phyloP scores from a whole-genome alignment of 2,113 vertebrate species.

The Haplochromis vanheusdeni region DNA sequence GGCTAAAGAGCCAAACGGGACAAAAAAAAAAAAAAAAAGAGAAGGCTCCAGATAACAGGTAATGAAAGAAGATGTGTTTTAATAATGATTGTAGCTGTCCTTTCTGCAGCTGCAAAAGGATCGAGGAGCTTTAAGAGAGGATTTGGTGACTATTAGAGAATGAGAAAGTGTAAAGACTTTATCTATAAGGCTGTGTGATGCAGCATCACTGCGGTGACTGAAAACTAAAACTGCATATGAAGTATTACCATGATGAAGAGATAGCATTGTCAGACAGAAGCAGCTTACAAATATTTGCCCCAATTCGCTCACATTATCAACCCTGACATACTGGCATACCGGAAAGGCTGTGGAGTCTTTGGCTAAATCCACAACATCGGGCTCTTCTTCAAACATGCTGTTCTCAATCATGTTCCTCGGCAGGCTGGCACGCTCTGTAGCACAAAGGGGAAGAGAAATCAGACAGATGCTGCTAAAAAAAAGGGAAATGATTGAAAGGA shows the following conservation, averaged over 20 bases:
- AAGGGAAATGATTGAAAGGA: not conserved
- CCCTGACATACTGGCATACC: slow-evolving; percentile 3
- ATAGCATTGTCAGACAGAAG: not conserved
- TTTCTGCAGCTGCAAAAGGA: not conserved
- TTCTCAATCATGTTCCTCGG: slow-evolving; percentile 99
- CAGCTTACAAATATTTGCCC: not conserved
- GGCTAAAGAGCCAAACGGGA: no score
- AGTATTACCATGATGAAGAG: not conserved
- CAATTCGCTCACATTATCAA: not conserved
- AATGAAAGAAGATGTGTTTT: not conserved
- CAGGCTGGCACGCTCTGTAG: slow-evolving; percentile 80
- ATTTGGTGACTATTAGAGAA: not conserved
- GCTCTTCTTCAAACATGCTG: slow-evolving; percentile 98
- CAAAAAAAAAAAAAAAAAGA: no score
- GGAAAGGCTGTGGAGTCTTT: slow-evolving; percentile 87
- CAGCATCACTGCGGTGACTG: not conserved
- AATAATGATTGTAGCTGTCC: not conserved
- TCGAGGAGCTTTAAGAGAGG: not conserved
- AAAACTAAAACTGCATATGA: not conserved
- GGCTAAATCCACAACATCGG: slow-evolving; percentile 91
- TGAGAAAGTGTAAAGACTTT: not conserved
- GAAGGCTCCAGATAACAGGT: not conserved
- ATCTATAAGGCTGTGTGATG: not conserved
- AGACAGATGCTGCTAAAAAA: not conserved
- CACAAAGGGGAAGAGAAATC: slow-evolving; percentile 23